A percentile compares a stretch with the other conserved stretches of the same genome.
Evolutionary conservation across 2,888 invertebrate genomes (phyloP).

Genomic region (Operophtera brumata): DNA sequence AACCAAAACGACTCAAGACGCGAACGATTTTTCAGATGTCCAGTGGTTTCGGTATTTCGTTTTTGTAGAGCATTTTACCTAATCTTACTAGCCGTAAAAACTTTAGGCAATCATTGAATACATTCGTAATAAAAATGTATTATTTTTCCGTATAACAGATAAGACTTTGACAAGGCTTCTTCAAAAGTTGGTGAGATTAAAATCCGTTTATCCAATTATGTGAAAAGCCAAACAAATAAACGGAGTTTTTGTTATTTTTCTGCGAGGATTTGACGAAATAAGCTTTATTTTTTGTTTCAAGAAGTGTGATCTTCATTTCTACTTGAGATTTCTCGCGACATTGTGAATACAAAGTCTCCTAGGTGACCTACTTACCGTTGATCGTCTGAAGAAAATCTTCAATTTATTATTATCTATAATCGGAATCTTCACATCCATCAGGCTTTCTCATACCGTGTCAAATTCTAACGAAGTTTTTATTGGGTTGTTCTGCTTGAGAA

Average conservation of each 20-base stretch:
- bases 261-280: not conserved
- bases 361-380: conserved; percentile 6
- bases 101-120: no score
- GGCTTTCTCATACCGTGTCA: conserved; percentile 33
- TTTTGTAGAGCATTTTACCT: no score
- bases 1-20: no score
- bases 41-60: no score
- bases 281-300: conserved; percentile 1
- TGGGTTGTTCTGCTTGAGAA: conserved; percentile 7
- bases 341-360: conserved; percentile 12
- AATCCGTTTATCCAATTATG: conserved; percentile 9
- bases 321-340: conserved; percentile 1
- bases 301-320: conserved; percentile 3
- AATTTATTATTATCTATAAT: conserved; percentile 42
- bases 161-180: not conserved
- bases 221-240: conserved; percentile 8
- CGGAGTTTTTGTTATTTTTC: conserved; percentile 6
- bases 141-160: not conserved
- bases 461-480: conserved; percentile 37
- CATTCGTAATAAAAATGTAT: not conserved
- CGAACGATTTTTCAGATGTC: no score
- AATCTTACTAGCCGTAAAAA: no score
- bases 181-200: not conserved
- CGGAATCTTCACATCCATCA: conserved; percentile 48
- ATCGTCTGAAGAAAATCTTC: conserved; percentile 29